Base-by-base conservation (phyloP, 2,888 invertebrate species). In the Ditula angustiorana region DNA sequence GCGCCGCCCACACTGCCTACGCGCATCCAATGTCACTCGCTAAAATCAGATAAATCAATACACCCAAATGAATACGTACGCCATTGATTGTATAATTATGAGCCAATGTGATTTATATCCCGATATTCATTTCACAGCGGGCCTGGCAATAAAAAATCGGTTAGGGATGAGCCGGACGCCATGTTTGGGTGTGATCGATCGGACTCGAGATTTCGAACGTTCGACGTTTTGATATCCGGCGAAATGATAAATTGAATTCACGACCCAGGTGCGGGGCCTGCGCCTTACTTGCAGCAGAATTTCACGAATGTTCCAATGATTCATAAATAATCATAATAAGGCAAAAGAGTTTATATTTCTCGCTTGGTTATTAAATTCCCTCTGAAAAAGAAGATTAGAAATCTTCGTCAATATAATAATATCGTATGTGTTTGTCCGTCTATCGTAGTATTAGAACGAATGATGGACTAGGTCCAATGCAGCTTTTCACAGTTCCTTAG, bases 101-200 rank as follows among this genome's bases (percentile, higher is more conserved):
- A 80, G 75, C 77, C 79, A 21, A n/a, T 79, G 78, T 86, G 86
- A 88, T 86, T 85, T 85, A 86, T 83, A 69, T 67, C 67, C 66
- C 68, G 69, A 69, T 75, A 79, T 82, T 79, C 80, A 79, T 80
- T 78, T 77, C 78, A 73, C 75, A 61, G 74, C 76, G 74, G 72
- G 78, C 74, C 73, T 74, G 76, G 74, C 72, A 69, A 74, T 69
- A 68, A 66, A 57, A 69, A 67, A 55, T 46, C 57, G 61, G 67
- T 71, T 57, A 23, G 67, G 58, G 49, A 61, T 64, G 58, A 61
- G 58, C 24, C 53, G 61, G 21, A 41, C 52, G 24, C 67, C 68
- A 28, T 67, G 52, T 70, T 63, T 66, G 68, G 70, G 16, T 28
- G 52, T 35, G 68, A 61, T 63, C 68, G 63, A 68, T 59, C 41